phyloP scores from a whole-genome alignment of 2,113 vertebrate species.

The Caracal caracal region DNA sequence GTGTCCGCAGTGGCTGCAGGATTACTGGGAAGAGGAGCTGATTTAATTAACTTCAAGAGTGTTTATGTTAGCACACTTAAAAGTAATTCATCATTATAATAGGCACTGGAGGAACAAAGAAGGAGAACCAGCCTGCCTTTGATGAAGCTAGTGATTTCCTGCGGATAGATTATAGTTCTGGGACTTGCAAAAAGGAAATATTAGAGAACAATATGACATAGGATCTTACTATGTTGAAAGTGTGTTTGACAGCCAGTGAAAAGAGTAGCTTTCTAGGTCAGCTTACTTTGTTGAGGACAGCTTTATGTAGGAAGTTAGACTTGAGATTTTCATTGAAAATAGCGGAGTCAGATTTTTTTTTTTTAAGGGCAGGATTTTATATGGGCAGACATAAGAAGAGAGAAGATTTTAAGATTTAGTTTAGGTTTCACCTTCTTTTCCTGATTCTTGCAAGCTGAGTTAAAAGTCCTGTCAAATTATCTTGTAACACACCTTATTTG shows the following conservation, averaged over 20 bases:
- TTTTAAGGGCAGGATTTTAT: background rate
- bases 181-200: background rate
- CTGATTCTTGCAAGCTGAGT: background rate
- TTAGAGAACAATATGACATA: background rate
- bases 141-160: conserved; percentile 33
- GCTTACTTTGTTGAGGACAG: background rate
- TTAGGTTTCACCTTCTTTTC: background rate
- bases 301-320: background rate
- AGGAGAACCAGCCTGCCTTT: background rate
- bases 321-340: conserved; percentile 33
- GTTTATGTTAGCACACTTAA: conserved; percentile 66
- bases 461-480: conserved; percentile 26
- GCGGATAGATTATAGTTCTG: background rate
- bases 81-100: conserved; percentile 60
- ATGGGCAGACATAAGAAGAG: background rate
- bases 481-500: background rate
- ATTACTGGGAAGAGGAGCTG: conserved; percentile 36
- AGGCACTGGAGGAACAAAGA: background rate
- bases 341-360: background rate
- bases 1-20: conserved; percentile 50
- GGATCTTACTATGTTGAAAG: background rate
- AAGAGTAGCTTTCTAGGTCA: background rate
- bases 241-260: background rate
- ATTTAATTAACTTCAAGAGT: conserved; percentile 69
- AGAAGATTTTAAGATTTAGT: background rate